Conservation (phyloP, 2,888 invertebrate species). For the Carterocephalus palaemon region DNA sequence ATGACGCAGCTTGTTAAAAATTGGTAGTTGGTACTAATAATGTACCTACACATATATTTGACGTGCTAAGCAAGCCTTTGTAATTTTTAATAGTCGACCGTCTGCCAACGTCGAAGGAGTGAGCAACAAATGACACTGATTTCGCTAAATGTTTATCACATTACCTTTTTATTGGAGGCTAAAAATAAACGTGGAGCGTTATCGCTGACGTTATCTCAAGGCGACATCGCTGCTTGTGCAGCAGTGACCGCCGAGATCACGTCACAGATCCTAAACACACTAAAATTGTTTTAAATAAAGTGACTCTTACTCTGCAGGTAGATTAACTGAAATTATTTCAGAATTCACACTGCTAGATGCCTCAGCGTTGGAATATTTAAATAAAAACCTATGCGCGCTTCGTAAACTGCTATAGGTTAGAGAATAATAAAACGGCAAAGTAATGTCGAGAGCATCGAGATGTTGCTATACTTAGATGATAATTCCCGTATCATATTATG, state of each 20-base stretch:
- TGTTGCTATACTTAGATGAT: background rate
- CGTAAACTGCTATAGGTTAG: background rate
- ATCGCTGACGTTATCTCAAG: slow-evolving; percentile 74
- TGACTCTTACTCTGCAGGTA: slow-evolving; percentile 19
- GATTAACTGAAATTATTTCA: slow-evolving; percentile 3
- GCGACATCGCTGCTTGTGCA: slow-evolving; percentile 53
- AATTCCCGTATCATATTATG: background rate
- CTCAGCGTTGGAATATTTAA: slow-evolving; percentile 1
- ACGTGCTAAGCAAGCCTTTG: background rate
- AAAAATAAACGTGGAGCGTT: slow-evolving; percentile 68
- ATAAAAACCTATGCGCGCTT: background rate
- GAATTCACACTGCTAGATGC: background rate
- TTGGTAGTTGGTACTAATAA: no score
- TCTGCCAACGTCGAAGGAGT: background rate
- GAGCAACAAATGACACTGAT: slow-evolving; percentile 28
- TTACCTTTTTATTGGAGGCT: slow-evolving; percentile 71
- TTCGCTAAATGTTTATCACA: slow-evolving; percentile 44
- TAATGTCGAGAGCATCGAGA: no score
- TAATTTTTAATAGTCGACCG: background rate
- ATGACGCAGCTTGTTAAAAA: no score
- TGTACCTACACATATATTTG: background rate
- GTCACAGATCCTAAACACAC: slow-evolving; percentile 12
- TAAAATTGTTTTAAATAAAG: slow-evolving; percentile 8
- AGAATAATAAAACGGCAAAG: background rate
- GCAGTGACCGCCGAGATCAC: slow-evolving; percentile 29